phyloP scores from a whole-genome alignment of 1,140 invertebrate genomes.

The Hestina assimilis region DNA sequence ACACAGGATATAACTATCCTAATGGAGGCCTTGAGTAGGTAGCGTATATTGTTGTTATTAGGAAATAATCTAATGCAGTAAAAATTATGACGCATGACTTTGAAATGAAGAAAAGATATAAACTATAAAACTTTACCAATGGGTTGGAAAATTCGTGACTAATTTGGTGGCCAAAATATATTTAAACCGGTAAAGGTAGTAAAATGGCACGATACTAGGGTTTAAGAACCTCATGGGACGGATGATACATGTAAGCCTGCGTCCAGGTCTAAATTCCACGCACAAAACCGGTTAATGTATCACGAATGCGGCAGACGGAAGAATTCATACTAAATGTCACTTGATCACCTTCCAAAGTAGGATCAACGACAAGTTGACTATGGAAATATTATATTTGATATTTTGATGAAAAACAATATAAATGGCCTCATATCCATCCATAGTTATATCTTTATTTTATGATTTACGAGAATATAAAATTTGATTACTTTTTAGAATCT shows the following conservation, averaged over 20 bases:
- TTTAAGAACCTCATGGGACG: not conserved
- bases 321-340: conserved; percentile 56
- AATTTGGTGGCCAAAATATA: too few relatives aligned
- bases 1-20: too few relatives aligned
- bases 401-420: not conserved
- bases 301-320: conserved; percentile 35
- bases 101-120: too few relatives aligned
- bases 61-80: too few relatives aligned
- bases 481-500: too few relatives aligned
- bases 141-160: too few relatives aligned
- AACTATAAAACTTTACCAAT: too few relatives aligned
- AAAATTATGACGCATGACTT: too few relatives aligned
- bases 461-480: too few relatives aligned
- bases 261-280: not conserved
- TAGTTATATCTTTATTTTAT: too few relatives aligned
- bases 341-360: conserved; percentile 53
- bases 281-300: conserved; percentile 16
- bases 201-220: not conserved
- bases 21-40: too few relatives aligned
- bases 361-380: conserved; percentile 24
- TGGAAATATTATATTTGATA: not conserved
- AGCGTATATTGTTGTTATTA: too few relatives aligned
- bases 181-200: not conserved
- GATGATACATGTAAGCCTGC: not conserved
- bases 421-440: not conserved